Conservation (phyloP, 2,797 vertebrate genomes). For the Rhinoraja longicauda region DNA sequence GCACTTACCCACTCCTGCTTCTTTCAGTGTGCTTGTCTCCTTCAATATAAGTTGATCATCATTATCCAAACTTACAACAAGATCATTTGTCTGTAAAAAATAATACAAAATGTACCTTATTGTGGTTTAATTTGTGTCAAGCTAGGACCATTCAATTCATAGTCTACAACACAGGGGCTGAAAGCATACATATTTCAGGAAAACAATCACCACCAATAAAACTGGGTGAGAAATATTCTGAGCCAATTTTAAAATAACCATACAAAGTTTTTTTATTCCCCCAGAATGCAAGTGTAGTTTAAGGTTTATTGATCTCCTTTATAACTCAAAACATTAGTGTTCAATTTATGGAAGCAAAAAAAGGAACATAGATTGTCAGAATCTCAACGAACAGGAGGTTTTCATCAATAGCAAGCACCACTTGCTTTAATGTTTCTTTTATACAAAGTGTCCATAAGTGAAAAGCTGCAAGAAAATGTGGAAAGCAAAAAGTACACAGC, state of each 20-base stretch:
- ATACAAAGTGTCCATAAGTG: not conserved
- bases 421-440: not conserved
- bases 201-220: not conserved
- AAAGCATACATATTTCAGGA: not conserved
- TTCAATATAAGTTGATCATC: conserved; percentile 74
- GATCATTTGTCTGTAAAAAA: conserved; percentile 74
- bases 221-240: not conserved
- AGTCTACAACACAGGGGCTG: not conserved
- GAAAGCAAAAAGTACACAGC: not conserved
- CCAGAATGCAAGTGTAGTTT: not conserved
- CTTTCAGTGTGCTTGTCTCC: conserved; percentile 62
- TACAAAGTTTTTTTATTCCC: not conserved
- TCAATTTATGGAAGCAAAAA: not conserved
- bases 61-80: conserved; percentile 84
- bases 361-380: not conserved
- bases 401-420: not conserved
- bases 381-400: not conserved
- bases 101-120: not conserved
- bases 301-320: not conserved
- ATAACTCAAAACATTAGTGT: not conserved
- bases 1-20: conserved; percentile 73
- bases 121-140: not conserved
- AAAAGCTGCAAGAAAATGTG: not conserved
- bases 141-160: not conserved
- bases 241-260: not conserved